Evolutionary conservation across 2,888 invertebrate genomes (phyloP), one percentile per base, ranked within the genome.

Genomic region (Eurois occulta): DNA sequence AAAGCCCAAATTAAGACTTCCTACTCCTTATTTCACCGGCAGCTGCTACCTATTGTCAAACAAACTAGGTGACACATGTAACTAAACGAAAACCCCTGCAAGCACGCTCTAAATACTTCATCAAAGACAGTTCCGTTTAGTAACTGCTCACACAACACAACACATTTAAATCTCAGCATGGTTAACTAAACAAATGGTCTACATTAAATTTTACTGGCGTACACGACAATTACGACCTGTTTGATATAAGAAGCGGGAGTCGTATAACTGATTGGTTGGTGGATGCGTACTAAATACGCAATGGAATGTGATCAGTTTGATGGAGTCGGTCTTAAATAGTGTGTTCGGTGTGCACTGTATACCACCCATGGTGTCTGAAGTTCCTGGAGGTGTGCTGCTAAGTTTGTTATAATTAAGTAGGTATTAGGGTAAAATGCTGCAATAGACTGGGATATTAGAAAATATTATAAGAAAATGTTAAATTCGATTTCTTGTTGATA

Each of bases 331-430:
- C 77, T 75, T 87, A 81, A 83, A 83, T 88, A 77, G 74, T 60
- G 32, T 41, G 62, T 52, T 48, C 66, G 32, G 72, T 55, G 60
- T 77, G 65, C 65, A 60, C 67, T 83, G 68, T 76, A 77, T 87
- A 85, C 90, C 90, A 88, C 90, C 90, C 86, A 87, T 86, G 84
- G 89, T 64, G 88, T 46, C 35, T 35, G n/a, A 66, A 64, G 70
- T 77, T 70, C 82, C 65, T 81, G 48, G 67, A 83, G 84, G 89
- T 83, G 81, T 75, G 75, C 77, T 80, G 74, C 78, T 65, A 77
- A 83, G 75, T 77, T 77, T 48, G 52, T 60, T 60, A 75, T 66
- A 86, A 83, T 83, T 85, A 77, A 70, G 60, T 79, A 69, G 35
- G 68, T 69, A 75, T 64, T 68, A 70, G 18, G 32, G 38, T 78